phyloP scores from a whole-genome alignment of 2,888 invertebrate genomes.

The Pristionchus fissidentatus region DNA sequence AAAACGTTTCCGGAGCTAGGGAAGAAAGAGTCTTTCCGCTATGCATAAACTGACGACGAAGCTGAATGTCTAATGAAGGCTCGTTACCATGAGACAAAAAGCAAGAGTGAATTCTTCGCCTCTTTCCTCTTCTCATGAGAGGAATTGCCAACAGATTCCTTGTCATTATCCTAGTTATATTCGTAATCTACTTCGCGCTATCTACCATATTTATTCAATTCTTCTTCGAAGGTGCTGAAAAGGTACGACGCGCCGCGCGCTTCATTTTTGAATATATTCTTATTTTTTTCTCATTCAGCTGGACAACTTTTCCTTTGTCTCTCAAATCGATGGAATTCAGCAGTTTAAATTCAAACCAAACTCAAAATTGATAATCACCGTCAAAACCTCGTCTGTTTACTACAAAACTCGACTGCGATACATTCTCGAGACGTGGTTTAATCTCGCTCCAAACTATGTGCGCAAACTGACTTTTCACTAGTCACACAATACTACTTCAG shows the following conservation, averaged over 20 bases:
- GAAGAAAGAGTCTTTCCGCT: too few relatives aligned
- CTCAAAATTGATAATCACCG: neutral
- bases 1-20: too few relatives aligned
- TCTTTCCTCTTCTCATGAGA: neutral
- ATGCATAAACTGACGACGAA: too few relatives aligned
- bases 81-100: neutral
- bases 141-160: neutral
- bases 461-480: too few relatives aligned
- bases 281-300: too few relatives aligned
- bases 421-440: constrained; percentile 16
- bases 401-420: neutral
- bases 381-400: neutral
- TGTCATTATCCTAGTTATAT: neutral
- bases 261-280: neutral
- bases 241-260: neutral
- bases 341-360: neutral
- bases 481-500: neutral
- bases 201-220: neutral
- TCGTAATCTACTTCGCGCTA: neutral
- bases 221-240: neutral
- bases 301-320: neutral
- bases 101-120: neutral
- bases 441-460: neutral
- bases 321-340: neutral
- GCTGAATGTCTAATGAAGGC: too few relatives aligned